Evolutionary conservation across 2,797 vertebrate species (phyloP).

Genomic region (Mycteria americana): DNA sequence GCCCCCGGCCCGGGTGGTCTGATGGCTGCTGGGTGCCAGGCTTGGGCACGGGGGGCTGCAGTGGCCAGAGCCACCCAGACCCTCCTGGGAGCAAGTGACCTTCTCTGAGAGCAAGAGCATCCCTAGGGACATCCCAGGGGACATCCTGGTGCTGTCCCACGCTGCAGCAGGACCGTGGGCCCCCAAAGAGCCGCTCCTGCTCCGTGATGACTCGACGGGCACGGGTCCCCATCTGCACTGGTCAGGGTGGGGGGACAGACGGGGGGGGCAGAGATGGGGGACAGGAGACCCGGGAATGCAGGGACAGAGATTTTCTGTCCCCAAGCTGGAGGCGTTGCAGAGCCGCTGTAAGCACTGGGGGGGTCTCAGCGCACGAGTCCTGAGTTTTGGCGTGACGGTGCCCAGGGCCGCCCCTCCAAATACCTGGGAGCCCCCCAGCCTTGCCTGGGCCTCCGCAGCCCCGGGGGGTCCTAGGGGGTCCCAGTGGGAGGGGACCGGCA

Average conservation of each 20-base stretch:
- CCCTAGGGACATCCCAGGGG: background rate
- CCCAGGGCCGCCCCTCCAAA: too few relatives aligned
- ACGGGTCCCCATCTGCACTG: accelerated
- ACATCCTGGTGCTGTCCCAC: background rate
- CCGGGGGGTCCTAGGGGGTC: background rate
- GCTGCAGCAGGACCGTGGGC: background rate
- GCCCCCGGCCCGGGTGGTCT: background rate
- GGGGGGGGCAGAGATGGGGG: background rate
- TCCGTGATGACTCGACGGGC: accelerated
- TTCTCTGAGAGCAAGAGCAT: background rate
- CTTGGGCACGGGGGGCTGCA: background rate
- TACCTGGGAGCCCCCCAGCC: background rate
- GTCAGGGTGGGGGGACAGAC: background rate
- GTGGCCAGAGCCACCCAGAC: background rate
- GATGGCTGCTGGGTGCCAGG: background rate
- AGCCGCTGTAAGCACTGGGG: background rate
- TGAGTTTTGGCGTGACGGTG: background rate
- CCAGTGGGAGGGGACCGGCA: background rate
- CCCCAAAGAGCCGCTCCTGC: background rate
- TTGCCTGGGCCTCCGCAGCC: background rate
- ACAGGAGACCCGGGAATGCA: accelerated
- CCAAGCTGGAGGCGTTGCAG: accelerated
- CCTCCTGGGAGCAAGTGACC: background rate
- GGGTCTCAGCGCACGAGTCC: accelerated
- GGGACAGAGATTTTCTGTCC: background rate